Base-by-base conservation (phyloP, 2,888 invertebrate species). In the Pardosa pseudoannulata region DNA sequence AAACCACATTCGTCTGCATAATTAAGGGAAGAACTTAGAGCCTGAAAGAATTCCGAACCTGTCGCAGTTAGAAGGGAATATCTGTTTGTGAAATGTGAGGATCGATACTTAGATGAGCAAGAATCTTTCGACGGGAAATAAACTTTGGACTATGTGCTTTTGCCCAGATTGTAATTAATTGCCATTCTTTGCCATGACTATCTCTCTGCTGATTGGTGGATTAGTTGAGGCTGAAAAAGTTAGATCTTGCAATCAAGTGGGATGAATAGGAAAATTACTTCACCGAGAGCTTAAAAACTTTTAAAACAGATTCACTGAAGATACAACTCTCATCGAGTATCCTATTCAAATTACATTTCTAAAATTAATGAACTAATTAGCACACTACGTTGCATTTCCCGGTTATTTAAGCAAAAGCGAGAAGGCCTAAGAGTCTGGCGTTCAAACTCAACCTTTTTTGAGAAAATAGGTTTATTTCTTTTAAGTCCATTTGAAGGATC, bases 281-380 rank as follows among this genome's bases (percentile, higher is more conserved):
- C 73, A 56, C 68, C 39, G n/a, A 56, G 73, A 85, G 83, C 78
- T 85, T 85, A 85, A 83, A 78, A 85, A 78, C 73, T 85, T 85
- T 85, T 73, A 72, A 85, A 78, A 76, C 79, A 67, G 32, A 83
- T 72, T 83, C 70, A 62, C 32, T 23, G 64, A 46, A 82, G 82
- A 70, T 67, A 70, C 71, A 39, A 75, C 31, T 68, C 32, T 32
- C 65, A 64, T 72, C 65, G 65, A 82, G 76, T 67, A 71, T 36
- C 72, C 76, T 65, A 79, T 79, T 85, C 73, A 85, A 85, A 85
- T 78, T 79, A 73, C 78, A 85, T 73, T 85, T 85, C 73, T 79
- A 78, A 85, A 85, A 85, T 85, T 85, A 85, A 85, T 85, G 83
- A 79, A 85, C 78, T 85, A 85, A 85, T 85, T 85, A 85, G 83